Evolutionary conservation across 2,113 vertebrate genomes (phyloP), one percentile per base, ranked within the genome.

Genomic region (Capricornis sumatraensis): DNA sequence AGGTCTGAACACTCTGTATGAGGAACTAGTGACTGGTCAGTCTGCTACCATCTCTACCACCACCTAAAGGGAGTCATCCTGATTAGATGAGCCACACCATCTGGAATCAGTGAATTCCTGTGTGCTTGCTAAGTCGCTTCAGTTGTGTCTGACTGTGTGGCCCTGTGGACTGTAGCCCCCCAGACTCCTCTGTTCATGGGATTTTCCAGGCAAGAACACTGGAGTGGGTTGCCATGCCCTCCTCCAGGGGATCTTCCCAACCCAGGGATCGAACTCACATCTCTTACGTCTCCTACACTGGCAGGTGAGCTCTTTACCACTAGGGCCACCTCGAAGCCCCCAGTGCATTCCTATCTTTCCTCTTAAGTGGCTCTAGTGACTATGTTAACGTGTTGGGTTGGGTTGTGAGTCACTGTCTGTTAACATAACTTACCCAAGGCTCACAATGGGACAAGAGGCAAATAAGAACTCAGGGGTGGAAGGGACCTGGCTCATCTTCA

Each of bases 381-480:
- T 89, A 3, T 23, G 11, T 40, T 52, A 33, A 27, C 74, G 45
- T 36, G 11, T 47, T 47, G n/a, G 11, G 4, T 40, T 52, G 40
- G 11, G 3, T 47, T 62, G 15, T 95, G 94, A 94, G 78, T 93
- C 86, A 33, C 25, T 17, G 2, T 7, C 91, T 97, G 96, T 60
- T 97, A 91, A 64, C 87, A 94, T n/a, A 93, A 58, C 33, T 88
- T 82, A 71, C 23, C 58, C 40, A 25, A 57, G 53, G 53, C 14
- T 81, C 60, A 40, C 88, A 71, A 82, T 11, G 76, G 84, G 52
- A 82, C 36, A 58, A 86, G 52, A 36, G 52, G 17, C 87, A 95
- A 94, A 76, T 88, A 96, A 95, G 74, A 86, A 89, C 64, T 90
- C 47, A 15, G 6, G 93, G 60, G 67, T 53, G 67, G 53, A 93